A percentile compares a stretch with the other conserved stretches of the same genome.
phyloP scores from a whole-genome alignment of 2,797 vertebrate species.

The Melanotaenia trifasciata region DNA sequence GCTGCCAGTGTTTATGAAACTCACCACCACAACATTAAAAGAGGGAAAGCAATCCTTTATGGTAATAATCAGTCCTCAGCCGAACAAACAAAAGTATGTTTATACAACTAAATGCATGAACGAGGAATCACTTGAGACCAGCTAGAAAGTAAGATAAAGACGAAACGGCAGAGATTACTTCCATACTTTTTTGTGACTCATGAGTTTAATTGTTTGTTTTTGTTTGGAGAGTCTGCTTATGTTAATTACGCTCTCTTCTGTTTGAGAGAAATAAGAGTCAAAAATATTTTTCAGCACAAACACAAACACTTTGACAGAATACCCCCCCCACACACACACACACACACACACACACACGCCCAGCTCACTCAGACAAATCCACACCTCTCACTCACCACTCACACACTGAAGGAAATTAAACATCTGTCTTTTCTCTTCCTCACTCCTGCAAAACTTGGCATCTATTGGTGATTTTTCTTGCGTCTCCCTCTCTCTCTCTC shows the following conservation, averaged over 20 bases:
- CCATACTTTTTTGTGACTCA: constrained; percentile 74
- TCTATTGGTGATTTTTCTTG: constrained; percentile 71
- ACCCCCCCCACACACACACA: constrained; percentile 20
- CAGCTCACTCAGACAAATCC: constrained; percentile 40
- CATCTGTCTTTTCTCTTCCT: constrained; percentile 76
- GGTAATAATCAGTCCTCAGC: constrained; percentile 62
- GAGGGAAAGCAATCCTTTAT: constrained; percentile 64
- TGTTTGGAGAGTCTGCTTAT: constrained; percentile 73
- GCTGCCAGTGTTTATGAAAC: constrained; percentile 62
- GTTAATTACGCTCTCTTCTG: constrained; percentile 71
- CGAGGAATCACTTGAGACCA: constrained; percentile 61
- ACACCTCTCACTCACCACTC: constrained; percentile 59
- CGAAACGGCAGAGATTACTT: constrained; percentile 72
- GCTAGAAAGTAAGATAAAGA: constrained; percentile 65
- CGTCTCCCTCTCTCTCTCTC: constrained; percentile 22
- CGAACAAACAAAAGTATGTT: constrained; percentile 73
- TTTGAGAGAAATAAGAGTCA: constrained; percentile 65
- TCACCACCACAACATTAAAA: constrained; percentile 54
- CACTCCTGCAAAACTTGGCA: constrained; percentile 69
- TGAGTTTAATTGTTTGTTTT: constrained; percentile 79
- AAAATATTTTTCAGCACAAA: constrained; percentile 71
- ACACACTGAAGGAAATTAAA: constrained; percentile 74
- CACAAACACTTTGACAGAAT: constrained; percentile 73
- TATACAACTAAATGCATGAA: constrained; percentile 61
- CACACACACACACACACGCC: no score